These are phyloP conservation scores for Eucriotettix oculatus DNA, from an alignment of 2,888 invertebrate genomes.

Conservation along the genomic window DNA sequence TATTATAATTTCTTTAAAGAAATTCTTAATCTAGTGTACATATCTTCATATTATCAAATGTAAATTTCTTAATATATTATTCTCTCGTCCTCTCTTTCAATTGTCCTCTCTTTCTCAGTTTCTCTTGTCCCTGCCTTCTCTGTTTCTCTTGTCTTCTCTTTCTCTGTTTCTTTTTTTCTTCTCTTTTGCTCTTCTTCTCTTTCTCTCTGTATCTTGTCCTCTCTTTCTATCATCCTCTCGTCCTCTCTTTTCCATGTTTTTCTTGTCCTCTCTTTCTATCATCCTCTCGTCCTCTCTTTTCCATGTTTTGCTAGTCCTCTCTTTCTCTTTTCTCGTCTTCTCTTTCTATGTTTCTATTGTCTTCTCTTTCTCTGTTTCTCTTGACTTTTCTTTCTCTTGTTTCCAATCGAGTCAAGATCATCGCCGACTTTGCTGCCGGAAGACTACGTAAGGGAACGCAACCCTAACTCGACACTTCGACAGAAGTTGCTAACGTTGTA, in stretches of 20 bases:
- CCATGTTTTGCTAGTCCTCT: rapidly evolving
- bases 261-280: not conserved
- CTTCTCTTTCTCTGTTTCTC: not conserved
- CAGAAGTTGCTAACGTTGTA: no score
- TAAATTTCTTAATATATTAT: no score
- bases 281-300: not conserved
- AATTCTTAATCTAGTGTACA: no score
- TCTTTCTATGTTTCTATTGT: not conserved
- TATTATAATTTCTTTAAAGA: no score
- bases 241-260: not conserved
- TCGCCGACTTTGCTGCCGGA: no score
- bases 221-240: not conserved
- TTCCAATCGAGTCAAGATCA: no score
- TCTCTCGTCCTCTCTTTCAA: no score
- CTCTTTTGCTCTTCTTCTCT: not conserved
- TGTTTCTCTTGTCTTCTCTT: not conserved
- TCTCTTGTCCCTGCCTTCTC: not conserved
- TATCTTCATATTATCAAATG: no score
- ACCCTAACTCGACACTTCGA: no score
- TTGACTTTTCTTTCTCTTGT: not conserved
- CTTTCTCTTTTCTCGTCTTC: not conserved
- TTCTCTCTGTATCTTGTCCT: no score
- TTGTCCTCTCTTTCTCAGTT: no score
- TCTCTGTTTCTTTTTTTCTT: not conserved
- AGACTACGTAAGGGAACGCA: no score